Evolutionary conservation across 2,888 invertebrate species (phyloP).

Genomic region (Drosophila demipolita): DNA sequence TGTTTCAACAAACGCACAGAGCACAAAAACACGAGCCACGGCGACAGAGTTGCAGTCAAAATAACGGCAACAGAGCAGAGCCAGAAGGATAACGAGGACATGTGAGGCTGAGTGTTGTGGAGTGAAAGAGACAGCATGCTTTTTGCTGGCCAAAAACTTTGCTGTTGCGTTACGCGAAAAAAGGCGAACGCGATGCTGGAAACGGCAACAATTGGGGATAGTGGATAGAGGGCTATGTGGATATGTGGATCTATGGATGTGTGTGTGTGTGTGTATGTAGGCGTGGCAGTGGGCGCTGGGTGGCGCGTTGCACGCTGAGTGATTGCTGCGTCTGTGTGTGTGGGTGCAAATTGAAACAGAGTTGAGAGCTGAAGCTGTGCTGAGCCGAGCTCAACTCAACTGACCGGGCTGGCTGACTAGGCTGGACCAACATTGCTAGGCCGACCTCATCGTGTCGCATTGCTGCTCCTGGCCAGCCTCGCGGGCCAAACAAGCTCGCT

Average conservation of each 20-base stretch:
- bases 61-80: slow-evolving; percentile 42
- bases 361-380: slow-evolving; percentile 46
- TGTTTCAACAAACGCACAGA: slow-evolving; percentile 77
- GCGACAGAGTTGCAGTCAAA: slow-evolving; percentile 63
- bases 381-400: slow-evolving; percentile 27
- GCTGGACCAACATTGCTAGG: slow-evolving; percentile 6
- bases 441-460: slow-evolving; percentile 65
- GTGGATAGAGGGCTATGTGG: slow-evolving; percentile 5
- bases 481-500: slow-evolving; percentile 77
- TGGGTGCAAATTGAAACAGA: slow-evolving; percentile 80
- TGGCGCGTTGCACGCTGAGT: slow-evolving; percentile 63
- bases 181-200: slow-evolving; percentile 45
- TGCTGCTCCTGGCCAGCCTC: slow-evolving; percentile 67
- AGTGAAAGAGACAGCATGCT: slow-evolving; percentile 60
- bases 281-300: slow-evolving; percentile 28
- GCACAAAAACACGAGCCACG: slow-evolving; percentile 51
- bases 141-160: slow-evolving; percentile 35
- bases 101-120: slow-evolving; percentile 27
- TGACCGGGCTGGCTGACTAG: slow-evolving; percentile 15
- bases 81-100: slow-evolving; percentile 53
- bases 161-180: slow-evolving; percentile 71
- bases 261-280: background rate
- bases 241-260: background rate
- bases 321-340: slow-evolving; percentile 61
- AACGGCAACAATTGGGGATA: slow-evolving; percentile 45